Evolutionary conservation across 2,113 vertebrate genomes (phyloP).

Genomic region (Salvelinus sp.): DNA sequence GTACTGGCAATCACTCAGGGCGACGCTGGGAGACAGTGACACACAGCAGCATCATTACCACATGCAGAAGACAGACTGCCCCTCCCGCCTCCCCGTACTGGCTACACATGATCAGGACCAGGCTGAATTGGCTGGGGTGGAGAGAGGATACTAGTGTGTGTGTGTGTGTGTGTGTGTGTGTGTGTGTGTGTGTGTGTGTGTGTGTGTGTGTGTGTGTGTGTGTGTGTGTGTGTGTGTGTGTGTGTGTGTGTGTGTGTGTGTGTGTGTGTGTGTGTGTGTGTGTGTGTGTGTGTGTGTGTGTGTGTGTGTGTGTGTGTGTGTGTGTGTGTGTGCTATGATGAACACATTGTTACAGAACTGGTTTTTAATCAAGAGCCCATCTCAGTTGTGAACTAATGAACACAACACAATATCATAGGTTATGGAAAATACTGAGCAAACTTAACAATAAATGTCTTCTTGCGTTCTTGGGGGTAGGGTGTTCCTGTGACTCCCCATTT

Average conservation of each 20-base stretch:
- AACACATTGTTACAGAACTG: slow-evolving; percentile 41
- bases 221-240: too few relatives aligned
- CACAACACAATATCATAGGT: background rate
- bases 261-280: too few relatives aligned
- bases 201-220: background rate
- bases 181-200: slow-evolving; percentile 31
- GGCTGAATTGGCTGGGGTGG: background rate
- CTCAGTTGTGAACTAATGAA: slow-evolving; percentile 49
- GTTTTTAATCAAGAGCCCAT: slow-evolving; percentile 63
- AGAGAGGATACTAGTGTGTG: too few relatives aligned
- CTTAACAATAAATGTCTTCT: too few relatives aligned
- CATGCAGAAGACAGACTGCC: slow-evolving; percentile 24
- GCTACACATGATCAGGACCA: slow-evolving; percentile 49
- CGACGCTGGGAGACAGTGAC: slow-evolving; percentile 69
- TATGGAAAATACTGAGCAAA: too few relatives aligned
- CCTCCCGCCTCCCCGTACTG: slow-evolving; percentile 19
- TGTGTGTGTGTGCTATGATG: slow-evolving; percentile 35
- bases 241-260: too few relatives aligned
- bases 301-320: too few relatives aligned
- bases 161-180: background rate
- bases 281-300: too few relatives aligned
- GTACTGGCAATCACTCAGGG: slow-evolving; percentile 71
- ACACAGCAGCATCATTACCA: slow-evolving; percentile 49
- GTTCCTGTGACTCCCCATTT: too few relatives aligned
- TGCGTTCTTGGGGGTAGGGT: too few relatives aligned